phyloP scores from a whole-genome alignment of 2,797 vertebrate species.

The Malacoraja senta region DNA sequence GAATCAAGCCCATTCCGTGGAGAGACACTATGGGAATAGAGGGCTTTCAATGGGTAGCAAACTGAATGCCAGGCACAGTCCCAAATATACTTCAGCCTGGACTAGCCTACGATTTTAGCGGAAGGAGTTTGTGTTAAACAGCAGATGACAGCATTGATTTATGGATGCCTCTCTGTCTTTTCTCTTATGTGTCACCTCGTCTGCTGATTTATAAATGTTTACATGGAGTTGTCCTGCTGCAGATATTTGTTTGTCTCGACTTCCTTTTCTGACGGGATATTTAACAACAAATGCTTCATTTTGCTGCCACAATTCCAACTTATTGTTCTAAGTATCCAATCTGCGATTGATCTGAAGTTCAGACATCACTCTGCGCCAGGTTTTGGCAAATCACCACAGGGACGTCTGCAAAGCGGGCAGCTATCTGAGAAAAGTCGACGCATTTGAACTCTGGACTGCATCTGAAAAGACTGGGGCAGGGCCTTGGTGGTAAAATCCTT shows the following conservation, averaged over 20 bases:
- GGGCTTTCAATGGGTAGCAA: background rate
- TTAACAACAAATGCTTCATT: background rate
- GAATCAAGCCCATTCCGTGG: background rate
- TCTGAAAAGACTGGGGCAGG: no score
- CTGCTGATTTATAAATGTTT: background rate
- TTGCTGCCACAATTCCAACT: background rate
- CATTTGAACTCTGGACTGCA: background rate
- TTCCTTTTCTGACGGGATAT: background rate
- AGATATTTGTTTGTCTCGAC: background rate
- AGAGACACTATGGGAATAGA: background rate
- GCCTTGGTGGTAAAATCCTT: background rate
- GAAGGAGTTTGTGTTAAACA: background rate
- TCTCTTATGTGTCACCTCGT: background rate
- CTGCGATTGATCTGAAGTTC: background rate
- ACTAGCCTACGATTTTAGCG: background rate
- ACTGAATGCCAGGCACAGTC: background rate
- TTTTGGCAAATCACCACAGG: background rate
- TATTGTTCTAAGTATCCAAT: background rate
- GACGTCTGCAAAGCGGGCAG: background rate
- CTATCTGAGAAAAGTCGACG: background rate
- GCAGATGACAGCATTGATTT: background rate
- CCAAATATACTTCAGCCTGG: background rate
- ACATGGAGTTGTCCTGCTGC: background rate
- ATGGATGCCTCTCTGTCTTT: background rate
- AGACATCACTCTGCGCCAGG: background rate